Percentiles rank a stretch among this genome's conserved stretches.
Evolutionary conservation across 2,888 invertebrate genomes (phyloP).

Genomic region (Notodonta ziczac): DNA sequence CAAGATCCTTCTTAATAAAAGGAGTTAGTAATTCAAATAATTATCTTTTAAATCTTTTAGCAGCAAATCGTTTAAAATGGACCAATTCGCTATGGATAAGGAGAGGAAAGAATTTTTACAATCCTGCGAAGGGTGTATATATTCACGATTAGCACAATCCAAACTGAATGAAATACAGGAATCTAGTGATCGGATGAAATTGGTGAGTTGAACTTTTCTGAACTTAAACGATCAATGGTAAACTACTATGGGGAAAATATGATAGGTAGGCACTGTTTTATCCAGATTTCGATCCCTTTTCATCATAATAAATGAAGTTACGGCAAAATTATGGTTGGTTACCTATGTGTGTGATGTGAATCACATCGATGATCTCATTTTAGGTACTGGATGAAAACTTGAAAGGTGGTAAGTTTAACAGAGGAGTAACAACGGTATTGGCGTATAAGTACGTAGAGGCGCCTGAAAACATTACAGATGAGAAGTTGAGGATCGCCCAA

Average conservation of each 20-base stretch:
- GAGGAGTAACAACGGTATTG: constrained; percentile 88
- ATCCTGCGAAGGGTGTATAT: constrained; percentile 32
- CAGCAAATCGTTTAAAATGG: not conserved
- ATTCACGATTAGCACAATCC: constrained; percentile 25
- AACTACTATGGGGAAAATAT: no score
- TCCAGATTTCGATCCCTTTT: no score
- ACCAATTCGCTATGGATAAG: constrained; percentile 21
- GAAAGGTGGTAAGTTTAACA: constrained; percentile 91
- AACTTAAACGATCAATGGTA: not conserved
- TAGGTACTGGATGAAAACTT: constrained; percentile 93
- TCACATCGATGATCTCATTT: constrained; percentile 11
- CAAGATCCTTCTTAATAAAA: no score
- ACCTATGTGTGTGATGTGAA: no score
- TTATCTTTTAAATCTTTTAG: not conserved
- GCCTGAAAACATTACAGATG: constrained; percentile 86
- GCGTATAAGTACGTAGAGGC: constrained; percentile 88
- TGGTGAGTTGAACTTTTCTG: constrained; percentile 21
- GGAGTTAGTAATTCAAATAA: no score
- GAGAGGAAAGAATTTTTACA: constrained; percentile 28
- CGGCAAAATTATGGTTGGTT: no score
- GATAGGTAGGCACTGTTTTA: no score
- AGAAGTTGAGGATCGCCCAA: constrained; percentile 88
- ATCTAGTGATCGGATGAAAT: constrained; percentile 39
- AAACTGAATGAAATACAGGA: constrained; percentile 37
- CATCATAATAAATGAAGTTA: no score